phyloP scores from a whole-genome alignment of 2,797 vertebrate genomes.

The Hybognathus amarus region DNA sequence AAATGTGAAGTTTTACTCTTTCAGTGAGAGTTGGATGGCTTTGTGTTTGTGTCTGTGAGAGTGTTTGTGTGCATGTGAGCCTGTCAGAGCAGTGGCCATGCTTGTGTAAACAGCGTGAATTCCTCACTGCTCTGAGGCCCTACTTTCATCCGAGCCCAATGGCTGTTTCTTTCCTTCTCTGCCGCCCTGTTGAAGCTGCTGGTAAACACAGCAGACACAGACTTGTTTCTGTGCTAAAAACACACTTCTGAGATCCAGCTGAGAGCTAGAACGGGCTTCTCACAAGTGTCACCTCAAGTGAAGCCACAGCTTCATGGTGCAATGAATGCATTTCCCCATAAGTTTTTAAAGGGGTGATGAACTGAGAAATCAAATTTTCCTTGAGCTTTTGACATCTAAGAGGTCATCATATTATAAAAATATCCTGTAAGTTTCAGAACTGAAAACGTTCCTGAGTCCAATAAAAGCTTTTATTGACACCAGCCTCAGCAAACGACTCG shows the following conservation, averaged over 20 bases:
- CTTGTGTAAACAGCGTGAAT: conserved; percentile 72
- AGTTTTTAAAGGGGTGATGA: no score
- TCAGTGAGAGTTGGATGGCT: conserved; percentile 33
- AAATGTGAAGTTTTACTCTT: background rate
- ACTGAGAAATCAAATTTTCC: no score
- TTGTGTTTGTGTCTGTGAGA: conserved; percentile 50
- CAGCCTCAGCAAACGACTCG: no score
- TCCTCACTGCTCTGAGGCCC: conserved; percentile 65
- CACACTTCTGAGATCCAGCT: conserved; percentile 18
- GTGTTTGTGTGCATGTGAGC: conserved; percentile 41
- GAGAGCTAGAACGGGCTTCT: conserved; percentile 5
- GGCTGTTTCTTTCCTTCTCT: conserved; percentile 55
- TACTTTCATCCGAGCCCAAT: conserved; percentile 65
- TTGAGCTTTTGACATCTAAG: no score
- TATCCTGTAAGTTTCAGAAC: no score
- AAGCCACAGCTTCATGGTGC: conserved; percentile 9
- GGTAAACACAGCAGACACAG: conserved; percentile 57
- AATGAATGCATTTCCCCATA: background rate
- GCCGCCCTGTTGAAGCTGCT: conserved; percentile 23
- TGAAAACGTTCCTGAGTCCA: no score
- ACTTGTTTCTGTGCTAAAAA: conserved; percentile 36
- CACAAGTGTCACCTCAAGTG: conserved; percentile 12
- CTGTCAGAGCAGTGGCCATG: conserved; percentile 51
- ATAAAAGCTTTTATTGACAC: no score
- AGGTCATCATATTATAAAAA: no score